phyloP scores from a whole-genome alignment of 2,797 vertebrate genomes.

The Oreonectes daqikongensis region DNA sequence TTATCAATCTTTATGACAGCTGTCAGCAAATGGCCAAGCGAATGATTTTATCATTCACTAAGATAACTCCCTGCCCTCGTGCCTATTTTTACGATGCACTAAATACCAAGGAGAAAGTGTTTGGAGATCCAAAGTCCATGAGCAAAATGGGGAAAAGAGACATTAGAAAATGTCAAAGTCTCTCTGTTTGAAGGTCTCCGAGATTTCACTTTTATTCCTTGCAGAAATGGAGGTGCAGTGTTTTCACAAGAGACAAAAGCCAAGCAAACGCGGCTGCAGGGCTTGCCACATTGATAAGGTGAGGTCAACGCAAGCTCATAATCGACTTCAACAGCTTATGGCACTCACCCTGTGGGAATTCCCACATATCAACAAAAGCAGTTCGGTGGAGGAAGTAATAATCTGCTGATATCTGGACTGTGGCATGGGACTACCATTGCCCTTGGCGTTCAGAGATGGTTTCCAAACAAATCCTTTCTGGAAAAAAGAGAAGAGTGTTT shows the following conservation, averaged over 20 bases:
- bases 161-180: constrained; percentile 58
- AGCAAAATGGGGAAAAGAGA: constrained; percentile 44
- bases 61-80: constrained; percentile 46
- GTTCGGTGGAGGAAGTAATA: constrained; percentile 57
- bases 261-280: constrained; percentile 53
- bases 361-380: constrained; percentile 59
- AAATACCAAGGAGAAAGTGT: constrained; percentile 38
- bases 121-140: constrained; percentile 38
- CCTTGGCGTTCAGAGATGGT: constrained; percentile 32
- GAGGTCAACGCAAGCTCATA: constrained; percentile 66
- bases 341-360: constrained; percentile 58
- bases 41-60: constrained; percentile 28
- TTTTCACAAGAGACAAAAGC: constrained; percentile 62
- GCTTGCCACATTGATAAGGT: constrained; percentile 66
- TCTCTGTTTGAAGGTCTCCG: constrained; percentile 39
- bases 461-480: constrained; percentile 48
- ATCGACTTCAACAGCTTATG: constrained; percentile 68
- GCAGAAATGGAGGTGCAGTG: constrained; percentile 56
- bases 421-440: constrained; percentile 44
- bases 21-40: constrained; percentile 33
- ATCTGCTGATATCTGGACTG: constrained; percentile 59
- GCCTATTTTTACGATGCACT: constrained; percentile 49
- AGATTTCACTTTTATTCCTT: constrained; percentile 55
- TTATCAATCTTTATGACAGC: neutral
- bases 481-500: constrained; percentile 33